Percentiles rank a stretch among this genome's conserved stretches.
Evolutionary conservation across 2,888 invertebrate species (phyloP).

Genomic region (Digitonthophagus gazella): DNA sequence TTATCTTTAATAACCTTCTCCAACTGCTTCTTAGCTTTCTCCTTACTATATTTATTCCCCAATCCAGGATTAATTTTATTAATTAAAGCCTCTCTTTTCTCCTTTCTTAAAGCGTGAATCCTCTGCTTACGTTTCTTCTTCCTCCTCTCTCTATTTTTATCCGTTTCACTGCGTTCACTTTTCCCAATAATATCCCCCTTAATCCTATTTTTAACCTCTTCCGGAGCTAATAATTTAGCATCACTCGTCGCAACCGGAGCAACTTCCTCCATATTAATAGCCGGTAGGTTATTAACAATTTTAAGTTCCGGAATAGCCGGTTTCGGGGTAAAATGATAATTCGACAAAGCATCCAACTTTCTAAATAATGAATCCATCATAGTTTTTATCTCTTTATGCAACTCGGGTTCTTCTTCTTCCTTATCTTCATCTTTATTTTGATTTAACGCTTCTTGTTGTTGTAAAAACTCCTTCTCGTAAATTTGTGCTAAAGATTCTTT

Average conservation of each 20-base stretch:
- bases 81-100: constrained; percentile 53
- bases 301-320: constrained; percentile 81
- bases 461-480: constrained; percentile 84
- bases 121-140: constrained; percentile 80
- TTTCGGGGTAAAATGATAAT: constrained; percentile 93
- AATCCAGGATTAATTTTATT: constrained; percentile 56
- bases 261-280: constrained; percentile 92
- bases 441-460: constrained; percentile 60
- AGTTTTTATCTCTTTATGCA: constrained; percentile 74
- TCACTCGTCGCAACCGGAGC: constrained; percentile 87
- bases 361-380: constrained; percentile 74
- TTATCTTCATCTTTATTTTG: constrained; percentile 50
- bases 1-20: constrained; percentile 65
- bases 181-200: constrained; percentile 61
- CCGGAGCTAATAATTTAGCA: constrained; percentile 83
- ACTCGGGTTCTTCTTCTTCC: constrained; percentile 67
- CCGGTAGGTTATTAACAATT: constrained; percentile 87
- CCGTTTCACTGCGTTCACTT: constrained; percentile 79
- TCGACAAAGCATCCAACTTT: constrained; percentile 88
- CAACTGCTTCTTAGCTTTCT: constrained; percentile 61
- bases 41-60: constrained; percentile 56
- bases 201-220: constrained; percentile 71
- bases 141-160: constrained; percentile 84
- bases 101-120: constrained; percentile 54
- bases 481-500: constrained; percentile 91